A percentile compares a stretch with the other conserved stretches of the same genome.
Conservation (phyloP, 2,113 vertebrate genomes). For the Corynorhinus townsendii region DNA sequence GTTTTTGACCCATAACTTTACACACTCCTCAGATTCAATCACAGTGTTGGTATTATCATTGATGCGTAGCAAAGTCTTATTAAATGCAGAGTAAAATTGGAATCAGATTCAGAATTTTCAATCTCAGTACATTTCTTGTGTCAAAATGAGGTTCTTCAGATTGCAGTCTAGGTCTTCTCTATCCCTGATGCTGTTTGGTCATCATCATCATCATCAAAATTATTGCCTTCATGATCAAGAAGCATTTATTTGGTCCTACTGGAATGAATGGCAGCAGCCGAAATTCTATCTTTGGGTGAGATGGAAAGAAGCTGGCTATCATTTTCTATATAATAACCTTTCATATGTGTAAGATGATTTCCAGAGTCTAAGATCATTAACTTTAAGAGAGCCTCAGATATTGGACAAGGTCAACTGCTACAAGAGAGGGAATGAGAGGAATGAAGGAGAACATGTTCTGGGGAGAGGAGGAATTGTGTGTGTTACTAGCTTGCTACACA, state of each 20-base stretch:
- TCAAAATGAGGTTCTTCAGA: neutral
- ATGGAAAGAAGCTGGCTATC: constrained; percentile 12
- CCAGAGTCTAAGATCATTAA: constrained; percentile 55
- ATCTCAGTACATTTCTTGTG: neutral
- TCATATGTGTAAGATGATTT: constrained; percentile 41
- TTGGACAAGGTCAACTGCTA: constrained; percentile 42
- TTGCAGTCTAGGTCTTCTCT: neutral
- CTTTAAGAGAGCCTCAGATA: constrained; percentile 49
- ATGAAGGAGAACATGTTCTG: neutral
- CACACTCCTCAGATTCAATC: neutral
- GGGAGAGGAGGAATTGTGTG: neutral
- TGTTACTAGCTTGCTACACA: neutral
- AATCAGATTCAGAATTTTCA: neutral
- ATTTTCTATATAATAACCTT: constrained; percentile 29
- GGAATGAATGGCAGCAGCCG: neutral
- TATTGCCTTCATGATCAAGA: neutral
- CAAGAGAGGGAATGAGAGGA: neutral
- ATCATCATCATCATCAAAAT: neutral
- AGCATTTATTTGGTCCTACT: neutral
- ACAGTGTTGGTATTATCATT: neutral
- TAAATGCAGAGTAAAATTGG: neutral
- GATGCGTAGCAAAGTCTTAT: neutral
- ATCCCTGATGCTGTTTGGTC: neutral
- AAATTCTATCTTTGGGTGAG: neutral
- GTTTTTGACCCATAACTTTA: neutral